phyloP scores from a whole-genome alignment of 2,113 vertebrate species.

The Vidua macroura region DNA sequence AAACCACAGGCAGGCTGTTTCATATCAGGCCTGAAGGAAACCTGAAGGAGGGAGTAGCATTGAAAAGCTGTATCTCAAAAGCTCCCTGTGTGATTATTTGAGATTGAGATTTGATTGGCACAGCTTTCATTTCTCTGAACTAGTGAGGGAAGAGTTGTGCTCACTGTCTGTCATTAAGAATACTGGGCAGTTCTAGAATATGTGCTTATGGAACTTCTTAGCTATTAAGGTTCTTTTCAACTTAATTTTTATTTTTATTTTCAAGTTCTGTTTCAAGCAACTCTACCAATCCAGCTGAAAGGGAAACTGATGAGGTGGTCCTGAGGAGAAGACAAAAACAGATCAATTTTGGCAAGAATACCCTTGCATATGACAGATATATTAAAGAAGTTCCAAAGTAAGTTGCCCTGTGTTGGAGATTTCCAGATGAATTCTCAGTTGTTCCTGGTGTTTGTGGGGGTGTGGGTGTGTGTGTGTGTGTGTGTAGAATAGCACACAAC shows the following conservation, averaged over 20 bases:
- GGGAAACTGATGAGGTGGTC: slow-evolving; percentile 88
- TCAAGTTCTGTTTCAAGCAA: slow-evolving; percentile 83
- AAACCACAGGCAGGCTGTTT: background rate
- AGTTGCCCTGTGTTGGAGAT: background rate
- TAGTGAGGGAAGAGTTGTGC: background rate
- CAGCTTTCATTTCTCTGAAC: background rate
- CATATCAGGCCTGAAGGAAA: background rate
- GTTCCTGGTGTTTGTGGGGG: background rate
- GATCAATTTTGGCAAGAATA: slow-evolving; percentile 98
- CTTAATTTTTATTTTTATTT: background rate
- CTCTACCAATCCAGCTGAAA: slow-evolving; percentile 64
- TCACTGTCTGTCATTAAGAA: background rate
- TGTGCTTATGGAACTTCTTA: background rate
- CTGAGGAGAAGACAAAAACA: slow-evolving; percentile 93
- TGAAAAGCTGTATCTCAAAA: background rate
- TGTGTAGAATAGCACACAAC: background rate
- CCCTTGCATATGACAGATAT: slow-evolving; percentile 91
- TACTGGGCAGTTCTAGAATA: background rate
- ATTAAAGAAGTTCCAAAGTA: slow-evolving; percentile 91
- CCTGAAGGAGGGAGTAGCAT: background rate
- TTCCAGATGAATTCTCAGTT: background rate
- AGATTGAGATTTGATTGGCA: background rate
- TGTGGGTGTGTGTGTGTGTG: background rate
- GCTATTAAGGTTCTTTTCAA: background rate
- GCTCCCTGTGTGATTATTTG: background rate